Base-by-base conservation (phyloP, 2,797 vertebrate genomes). In the Schizothorax lantsangensis region DNA sequence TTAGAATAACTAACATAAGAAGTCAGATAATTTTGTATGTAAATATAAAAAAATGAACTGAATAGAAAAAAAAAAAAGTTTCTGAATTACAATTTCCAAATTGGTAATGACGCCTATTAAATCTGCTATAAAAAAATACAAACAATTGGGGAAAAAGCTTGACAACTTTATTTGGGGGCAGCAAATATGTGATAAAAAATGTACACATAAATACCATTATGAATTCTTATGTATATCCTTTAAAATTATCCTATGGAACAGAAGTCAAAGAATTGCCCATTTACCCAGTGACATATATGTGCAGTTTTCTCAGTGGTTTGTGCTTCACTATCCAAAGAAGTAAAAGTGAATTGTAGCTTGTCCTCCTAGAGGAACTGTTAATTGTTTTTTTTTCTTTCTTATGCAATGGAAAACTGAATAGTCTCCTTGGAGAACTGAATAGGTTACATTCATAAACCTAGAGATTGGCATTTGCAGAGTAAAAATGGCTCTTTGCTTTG, bases 391-490 rank as follows among this genome's bases (percentile, higher is more conserved):
- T n/a, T 49, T 47, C 30, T 23, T 69, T 19, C 1, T 33, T 19
- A 17, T 21, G 45, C 26, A 49, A 30, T 75, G 45, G 45, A 19
- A 49, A 75, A 33, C 2, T 33, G 47, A 75, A 33, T 52, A 52
- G 73, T 72, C 15, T 83, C 49, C 19, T 36, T 68, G 19, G 74
- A 10, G 57, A 88, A 80, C 54, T 87, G 45, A 84, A 81, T 87
- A 87, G 83, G 45, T 88, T 78, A 75, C 71, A 47, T 68, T 85
- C 52, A 78, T 79, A 81, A 81, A 36, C 38, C 49, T 47, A 43
- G 26, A 66, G 71, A 59, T 40, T 88, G 83, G 38, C 77, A 88
- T 90, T 84, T 84, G 73, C 62, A 71, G 85, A 68, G 36, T 87
- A 85, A 87, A 23, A 33, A 73, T 57, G 10, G 21, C 69, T 43